These are phyloP conservation scores for Hafferia zeledoni DNA, from an alignment of 2,797 vertebrate genomes.

Conservation along the genomic window DNA sequence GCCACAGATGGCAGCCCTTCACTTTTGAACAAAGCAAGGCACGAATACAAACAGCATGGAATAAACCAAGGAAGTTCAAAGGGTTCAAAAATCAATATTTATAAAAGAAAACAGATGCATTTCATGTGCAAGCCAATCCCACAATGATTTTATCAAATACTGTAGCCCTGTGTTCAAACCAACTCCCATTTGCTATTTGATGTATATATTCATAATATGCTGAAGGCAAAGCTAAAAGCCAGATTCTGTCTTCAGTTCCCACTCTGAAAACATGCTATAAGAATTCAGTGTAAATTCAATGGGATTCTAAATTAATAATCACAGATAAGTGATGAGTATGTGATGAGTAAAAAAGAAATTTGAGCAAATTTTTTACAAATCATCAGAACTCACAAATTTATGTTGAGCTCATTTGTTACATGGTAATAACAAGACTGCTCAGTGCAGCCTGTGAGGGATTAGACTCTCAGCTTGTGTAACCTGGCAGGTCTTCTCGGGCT, in stretches of 20 bases:
- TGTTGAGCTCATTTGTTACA: background rate
- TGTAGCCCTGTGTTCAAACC: background rate
- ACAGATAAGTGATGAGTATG: background rate
- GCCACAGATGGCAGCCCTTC: slow-evolving; percentile 48
- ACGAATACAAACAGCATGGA: background rate
- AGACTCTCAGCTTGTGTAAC: background rate
- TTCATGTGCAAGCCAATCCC: slow-evolving; percentile 30
- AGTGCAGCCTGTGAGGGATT: background rate
- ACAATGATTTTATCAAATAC: slow-evolving; percentile 38
- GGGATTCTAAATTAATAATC: background rate
- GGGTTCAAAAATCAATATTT: background rate
- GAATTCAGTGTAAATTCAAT: background rate
- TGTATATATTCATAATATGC: background rate
- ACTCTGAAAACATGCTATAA: background rate
- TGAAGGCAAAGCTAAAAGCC: slow-evolving; percentile 3
- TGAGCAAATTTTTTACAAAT: background rate
- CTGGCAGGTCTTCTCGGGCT: background rate
- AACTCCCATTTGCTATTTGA: background rate
- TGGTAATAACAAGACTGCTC: background rate
- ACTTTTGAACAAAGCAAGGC: background rate
- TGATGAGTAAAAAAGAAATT: background rate
- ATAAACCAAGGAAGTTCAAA: slow-evolving; percentile 57
- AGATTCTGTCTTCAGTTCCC: background rate
- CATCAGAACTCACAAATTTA: background rate
- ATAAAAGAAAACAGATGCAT: slow-evolving; percentile 61